phyloP scores from a whole-genome alignment of 2,797 vertebrate species.

The Pachyuromys duprasi region DNA sequence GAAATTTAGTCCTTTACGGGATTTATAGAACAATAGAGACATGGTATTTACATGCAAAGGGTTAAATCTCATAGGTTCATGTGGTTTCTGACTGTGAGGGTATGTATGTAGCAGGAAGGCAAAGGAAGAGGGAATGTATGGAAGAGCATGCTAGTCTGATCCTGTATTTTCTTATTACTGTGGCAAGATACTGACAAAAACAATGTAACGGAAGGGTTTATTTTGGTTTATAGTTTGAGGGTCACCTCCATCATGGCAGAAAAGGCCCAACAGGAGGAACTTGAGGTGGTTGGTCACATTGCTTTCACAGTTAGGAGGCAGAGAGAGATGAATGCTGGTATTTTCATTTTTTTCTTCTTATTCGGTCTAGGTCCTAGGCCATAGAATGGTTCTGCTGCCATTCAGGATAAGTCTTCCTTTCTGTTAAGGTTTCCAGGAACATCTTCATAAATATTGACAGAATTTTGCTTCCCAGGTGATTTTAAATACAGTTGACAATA shows the following conservation, averaged over 20 bases:
- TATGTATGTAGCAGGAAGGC: background rate
- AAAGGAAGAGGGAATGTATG: background rate
- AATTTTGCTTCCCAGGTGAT: background rate
- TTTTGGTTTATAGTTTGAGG: background rate
- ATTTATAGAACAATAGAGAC: background rate
- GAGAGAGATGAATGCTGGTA: background rate
- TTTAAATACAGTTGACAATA: background rate
- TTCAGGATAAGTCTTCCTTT: background rate
- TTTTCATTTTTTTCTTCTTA: background rate
- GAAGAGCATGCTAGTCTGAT: background rate
- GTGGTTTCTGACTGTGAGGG: background rate
- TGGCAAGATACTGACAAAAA: background rate
- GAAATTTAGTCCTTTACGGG: conserved; percentile 7
- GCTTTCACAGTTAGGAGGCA: background rate
- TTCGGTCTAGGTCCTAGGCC: background rate
- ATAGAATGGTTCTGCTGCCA: background rate
- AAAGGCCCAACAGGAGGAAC: background rate
- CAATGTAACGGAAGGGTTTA: background rate
- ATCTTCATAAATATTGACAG: background rate
- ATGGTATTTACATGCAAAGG: conserved; percentile 5
- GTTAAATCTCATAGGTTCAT: conserved; percentile 30
- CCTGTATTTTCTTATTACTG: background rate
- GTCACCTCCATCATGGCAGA: background rate
- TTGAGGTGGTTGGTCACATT: background rate
- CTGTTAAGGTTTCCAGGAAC: background rate